Percentiles rank a stretch among this genome's conserved stretches.
Evolutionary conservation across 2,113 vertebrate genomes (phyloP).

Genomic region (Paramisgurnus dabryanus): DNA sequence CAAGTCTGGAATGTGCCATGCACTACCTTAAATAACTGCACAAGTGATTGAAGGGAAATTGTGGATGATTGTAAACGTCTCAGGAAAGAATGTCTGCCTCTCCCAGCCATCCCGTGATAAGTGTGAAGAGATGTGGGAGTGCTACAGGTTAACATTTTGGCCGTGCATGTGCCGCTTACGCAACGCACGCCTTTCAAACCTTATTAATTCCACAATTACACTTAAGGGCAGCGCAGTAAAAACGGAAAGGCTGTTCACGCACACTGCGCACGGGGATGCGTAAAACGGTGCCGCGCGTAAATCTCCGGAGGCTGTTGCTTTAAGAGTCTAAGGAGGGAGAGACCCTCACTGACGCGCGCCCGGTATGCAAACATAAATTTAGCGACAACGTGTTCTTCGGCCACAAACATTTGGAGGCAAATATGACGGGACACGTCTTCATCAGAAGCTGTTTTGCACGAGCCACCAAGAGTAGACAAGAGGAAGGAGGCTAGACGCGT

Average conservation of each 20-base stretch:
- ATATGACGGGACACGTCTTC: slow-evolving; percentile 65
- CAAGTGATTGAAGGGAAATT: slow-evolving; percentile 39
- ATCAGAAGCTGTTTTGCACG: slow-evolving; percentile 56
- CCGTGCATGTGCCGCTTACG: slow-evolving; percentile 1
- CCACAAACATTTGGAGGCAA: slow-evolving; percentile 67
- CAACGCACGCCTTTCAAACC: slow-evolving; percentile 1
- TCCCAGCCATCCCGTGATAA: slow-evolving; percentile 7
- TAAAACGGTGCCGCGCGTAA: slow-evolving; percentile 32
- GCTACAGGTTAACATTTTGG: slow-evolving; percentile 36
- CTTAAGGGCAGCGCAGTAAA: neutral
- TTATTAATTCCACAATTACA: slow-evolving; percentile 13
- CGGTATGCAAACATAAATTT: slow-evolving; percentile 78
- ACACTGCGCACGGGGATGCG: neutral
- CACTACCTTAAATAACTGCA: slow-evolving; percentile 8
- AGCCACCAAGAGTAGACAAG: slow-evolving; percentile 50
- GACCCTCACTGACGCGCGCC: slow-evolving; percentile 69
- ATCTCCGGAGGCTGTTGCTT: slow-evolving; percentile 66
- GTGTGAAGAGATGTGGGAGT: slow-evolving; percentile 36
- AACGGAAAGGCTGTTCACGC: neutral
- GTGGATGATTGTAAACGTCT: slow-evolving; percentile 17
- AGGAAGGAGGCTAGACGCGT: slow-evolving; percentile 37
- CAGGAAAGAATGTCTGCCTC: slow-evolving; percentile 16
- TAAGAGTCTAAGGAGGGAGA: slow-evolving; percentile 78
- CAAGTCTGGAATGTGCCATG: slow-evolving; percentile 22
- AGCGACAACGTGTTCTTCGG: slow-evolving; percentile 74